Evolutionary conservation across 2,888 invertebrate species (phyloP).

Genomic region (Eilema sororculum): DNA sequence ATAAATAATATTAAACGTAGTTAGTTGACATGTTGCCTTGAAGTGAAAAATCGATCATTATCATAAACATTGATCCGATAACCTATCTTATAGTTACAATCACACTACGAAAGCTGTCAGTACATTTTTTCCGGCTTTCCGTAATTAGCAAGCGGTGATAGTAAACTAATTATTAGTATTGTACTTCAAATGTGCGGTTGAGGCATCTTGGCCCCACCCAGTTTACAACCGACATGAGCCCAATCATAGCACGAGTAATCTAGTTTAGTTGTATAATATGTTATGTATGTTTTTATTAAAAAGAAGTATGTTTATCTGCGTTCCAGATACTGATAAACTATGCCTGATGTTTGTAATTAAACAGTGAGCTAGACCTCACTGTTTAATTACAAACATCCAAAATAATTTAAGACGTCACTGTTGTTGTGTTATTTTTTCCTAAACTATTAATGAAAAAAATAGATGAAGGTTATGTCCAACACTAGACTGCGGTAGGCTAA

Average conservation of each 20-base stretch:
- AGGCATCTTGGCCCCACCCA: background rate
- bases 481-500: too few relatives aligned
- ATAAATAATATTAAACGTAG: background rate
- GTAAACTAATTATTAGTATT: too few relatives aligned
- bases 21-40: background rate
- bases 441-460: background rate
- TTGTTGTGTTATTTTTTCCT: too few relatives aligned
- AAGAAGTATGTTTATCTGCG: background rate
- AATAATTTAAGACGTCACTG: too few relatives aligned
- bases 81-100: background rate
- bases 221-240: background rate
- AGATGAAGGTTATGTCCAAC: background rate
- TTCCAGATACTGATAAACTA: background rate
- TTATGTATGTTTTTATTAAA: background rate
- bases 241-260: background rate
- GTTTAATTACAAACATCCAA: too few relatives aligned
- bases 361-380: background rate
- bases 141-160: background rate
- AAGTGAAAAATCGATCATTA: conserved; percentile 17
- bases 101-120: background rate
- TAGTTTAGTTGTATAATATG: conserved; percentile 4
- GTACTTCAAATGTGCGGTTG: background rate
- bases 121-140: background rate
- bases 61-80: conserved; percentile 8
- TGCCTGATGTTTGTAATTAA: too few relatives aligned